Conservation (phyloP, 92 coral and sea anemone genomes). For the Micromussa lordhowensis region DNA sequence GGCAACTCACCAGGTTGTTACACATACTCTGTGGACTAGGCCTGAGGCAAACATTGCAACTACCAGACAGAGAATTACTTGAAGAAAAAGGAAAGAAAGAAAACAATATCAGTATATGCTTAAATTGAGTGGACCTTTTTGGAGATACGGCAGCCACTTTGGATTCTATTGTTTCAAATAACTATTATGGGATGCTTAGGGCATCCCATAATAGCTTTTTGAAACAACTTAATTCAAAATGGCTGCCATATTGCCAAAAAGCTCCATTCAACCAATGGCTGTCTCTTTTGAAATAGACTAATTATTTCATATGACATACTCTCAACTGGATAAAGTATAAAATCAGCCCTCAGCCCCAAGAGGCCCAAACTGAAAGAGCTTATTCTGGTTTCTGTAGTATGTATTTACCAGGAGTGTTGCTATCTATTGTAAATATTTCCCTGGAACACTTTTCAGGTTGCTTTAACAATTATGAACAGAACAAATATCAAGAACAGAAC, state of each 20-base stretch:
- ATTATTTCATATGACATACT: too few relatives aligned
- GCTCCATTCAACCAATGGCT: not conserved
- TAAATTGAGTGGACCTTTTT: too few relatives aligned
- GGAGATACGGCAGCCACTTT: too few relatives aligned
- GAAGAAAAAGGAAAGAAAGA: slow-evolving; percentile 11
- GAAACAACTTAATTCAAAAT: too few relatives aligned
- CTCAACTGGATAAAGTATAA: too few relatives aligned
- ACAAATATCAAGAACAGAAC: too few relatives aligned
- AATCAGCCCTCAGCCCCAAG: not conserved
- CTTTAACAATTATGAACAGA: not conserved
- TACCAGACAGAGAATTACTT: slow-evolving; percentile 87
- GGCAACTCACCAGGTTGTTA: slow-evolving; percentile 89
- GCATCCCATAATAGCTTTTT: too few relatives aligned
- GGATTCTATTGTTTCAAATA: too few relatives aligned
- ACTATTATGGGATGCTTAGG: too few relatives aligned
- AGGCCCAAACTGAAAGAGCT: not conserved
- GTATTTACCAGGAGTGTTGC: too few relatives aligned
- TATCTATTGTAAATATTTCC: not conserved
- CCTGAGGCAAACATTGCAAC: slow-evolving; percentile 99
- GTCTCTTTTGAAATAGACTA: not conserved
- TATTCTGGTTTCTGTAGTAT: not conserved
- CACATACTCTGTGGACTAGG: slow-evolving; percentile 96
- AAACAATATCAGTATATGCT: not conserved
- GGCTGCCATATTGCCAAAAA: too few relatives aligned
- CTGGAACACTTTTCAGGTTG: not conserved